These are phyloP conservation scores for Sebastes taczanowskii DNA, from an alignment of 2,797 vertebrate genomes.

Conservation along the genomic window DNA sequence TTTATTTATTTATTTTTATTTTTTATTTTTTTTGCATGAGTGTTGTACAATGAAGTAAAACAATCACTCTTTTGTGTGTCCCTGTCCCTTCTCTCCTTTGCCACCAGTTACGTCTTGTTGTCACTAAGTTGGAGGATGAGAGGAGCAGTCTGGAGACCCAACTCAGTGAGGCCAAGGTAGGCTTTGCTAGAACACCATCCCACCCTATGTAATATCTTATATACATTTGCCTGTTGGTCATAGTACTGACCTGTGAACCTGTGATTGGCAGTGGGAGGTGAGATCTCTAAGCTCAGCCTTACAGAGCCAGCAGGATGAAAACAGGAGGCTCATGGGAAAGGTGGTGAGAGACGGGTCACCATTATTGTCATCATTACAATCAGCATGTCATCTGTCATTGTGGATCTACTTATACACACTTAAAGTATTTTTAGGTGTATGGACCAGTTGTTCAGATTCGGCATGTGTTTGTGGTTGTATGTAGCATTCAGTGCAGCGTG, in stretches of 20 bases:
- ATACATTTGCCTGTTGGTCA: not conserved
- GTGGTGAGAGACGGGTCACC: too few species aligned
- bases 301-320: slow-evolving; percentile 8
- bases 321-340: slow-evolving; percentile 6
- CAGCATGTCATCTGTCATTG: too few species aligned
- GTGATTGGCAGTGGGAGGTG: not conserved
- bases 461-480: too few species aligned
- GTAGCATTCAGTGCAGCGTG: too few species aligned
- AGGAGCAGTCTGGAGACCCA: not conserved
- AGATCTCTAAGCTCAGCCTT: not conserved
- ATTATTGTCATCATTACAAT: too few species aligned
- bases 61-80: not conserved
- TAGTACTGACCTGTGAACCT: not conserved
- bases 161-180: not conserved
- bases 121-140: not conserved
- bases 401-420: too few species aligned
- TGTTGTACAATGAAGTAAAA: not conserved
- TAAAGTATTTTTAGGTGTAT: too few species aligned
- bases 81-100: not conserved
- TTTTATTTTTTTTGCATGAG: not conserved
- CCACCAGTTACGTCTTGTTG: not conserved
- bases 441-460: too few species aligned
- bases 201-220: not conserved
- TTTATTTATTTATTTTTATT: too few species aligned
- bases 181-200: not conserved